phyloP scores from a whole-genome alignment of 2,113 vertebrate species.

The Actenoides lindsayi region DNA sequence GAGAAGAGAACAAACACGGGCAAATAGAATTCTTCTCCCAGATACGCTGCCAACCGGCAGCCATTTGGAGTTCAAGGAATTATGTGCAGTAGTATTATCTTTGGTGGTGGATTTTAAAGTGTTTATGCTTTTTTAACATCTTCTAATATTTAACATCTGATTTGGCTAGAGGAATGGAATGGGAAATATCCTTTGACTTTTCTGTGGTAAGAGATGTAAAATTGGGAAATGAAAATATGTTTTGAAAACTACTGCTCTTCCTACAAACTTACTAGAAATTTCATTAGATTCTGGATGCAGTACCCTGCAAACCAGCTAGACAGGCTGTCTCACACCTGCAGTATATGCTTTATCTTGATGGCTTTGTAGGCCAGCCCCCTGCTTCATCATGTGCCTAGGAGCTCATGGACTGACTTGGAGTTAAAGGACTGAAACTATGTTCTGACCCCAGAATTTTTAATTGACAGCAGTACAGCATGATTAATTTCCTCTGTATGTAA shows the following conservation, averaged over 20 bases:
- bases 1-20: neutral
- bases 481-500: neutral
- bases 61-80: neutral
- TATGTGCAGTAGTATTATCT: neutral
- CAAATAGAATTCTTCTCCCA: neutral
- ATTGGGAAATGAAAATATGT: neutral
- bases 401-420: neutral
- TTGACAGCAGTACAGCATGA: neutral
- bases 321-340: neutral
- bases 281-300: neutral
- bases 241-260: neutral
- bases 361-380: neutral
- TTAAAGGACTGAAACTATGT: neutral
- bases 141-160: neutral
- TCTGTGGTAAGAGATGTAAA: neutral
- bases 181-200: neutral
- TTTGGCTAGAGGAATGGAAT: neutral
- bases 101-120: neutral
- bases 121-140: neutral
- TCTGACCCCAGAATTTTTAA: neutral
- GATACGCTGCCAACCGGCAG: neutral
- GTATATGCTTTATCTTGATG: neutral
- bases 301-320: neutral
- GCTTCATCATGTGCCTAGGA: accelerated
- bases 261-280: neutral